These are phyloP conservation scores for Cathartes aura DNA, from an alignment of 2,113 vertebrate species.

Conservation along the genomic window DNA sequence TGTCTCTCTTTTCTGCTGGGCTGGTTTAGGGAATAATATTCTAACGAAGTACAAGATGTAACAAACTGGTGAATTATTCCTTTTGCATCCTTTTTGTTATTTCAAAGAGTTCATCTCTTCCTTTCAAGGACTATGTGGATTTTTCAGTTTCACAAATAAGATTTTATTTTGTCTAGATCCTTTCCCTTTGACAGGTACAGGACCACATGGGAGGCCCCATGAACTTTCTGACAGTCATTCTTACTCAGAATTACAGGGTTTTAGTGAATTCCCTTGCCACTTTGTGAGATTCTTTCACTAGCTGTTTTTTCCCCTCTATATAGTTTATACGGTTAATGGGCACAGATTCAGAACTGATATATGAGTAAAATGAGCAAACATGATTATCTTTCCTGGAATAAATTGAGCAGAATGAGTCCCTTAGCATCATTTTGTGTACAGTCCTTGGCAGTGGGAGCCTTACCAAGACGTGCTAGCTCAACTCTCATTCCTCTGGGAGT, in stretches of 20 bases:
- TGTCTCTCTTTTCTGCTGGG: not conserved
- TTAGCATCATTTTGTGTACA: not conserved
- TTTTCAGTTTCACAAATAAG: constrained; percentile 1
- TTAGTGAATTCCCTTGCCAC: not conserved
- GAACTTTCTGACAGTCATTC: not conserved
- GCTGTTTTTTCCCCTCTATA: not conserved
- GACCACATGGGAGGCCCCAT: accelerated
- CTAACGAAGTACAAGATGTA: not conserved
- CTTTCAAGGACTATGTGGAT: not conserved
- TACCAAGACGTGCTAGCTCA: not conserved
- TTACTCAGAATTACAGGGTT: not conserved
- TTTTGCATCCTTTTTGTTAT: not conserved
- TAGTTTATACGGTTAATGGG: not conserved
- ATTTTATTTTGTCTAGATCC: not conserved
- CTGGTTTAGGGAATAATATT: not conserved
- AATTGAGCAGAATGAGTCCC: not conserved
- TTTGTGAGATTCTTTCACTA: not conserved
- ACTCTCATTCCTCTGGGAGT: not conserved
- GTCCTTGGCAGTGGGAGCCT: not conserved
- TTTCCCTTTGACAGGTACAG: not conserved
- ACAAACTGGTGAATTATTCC: not conserved
- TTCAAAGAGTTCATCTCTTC: not conserved
- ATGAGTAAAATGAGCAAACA: not conserved
- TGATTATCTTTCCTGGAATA: not conserved
- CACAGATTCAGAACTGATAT: not conserved